Percentiles rank a stretch among this genome's conserved stretches.
Evolutionary conservation across 37 sponge, comb jelly and placozoan genomes (phyloP).

Genomic region (Hormiphora californensis): DNA sequence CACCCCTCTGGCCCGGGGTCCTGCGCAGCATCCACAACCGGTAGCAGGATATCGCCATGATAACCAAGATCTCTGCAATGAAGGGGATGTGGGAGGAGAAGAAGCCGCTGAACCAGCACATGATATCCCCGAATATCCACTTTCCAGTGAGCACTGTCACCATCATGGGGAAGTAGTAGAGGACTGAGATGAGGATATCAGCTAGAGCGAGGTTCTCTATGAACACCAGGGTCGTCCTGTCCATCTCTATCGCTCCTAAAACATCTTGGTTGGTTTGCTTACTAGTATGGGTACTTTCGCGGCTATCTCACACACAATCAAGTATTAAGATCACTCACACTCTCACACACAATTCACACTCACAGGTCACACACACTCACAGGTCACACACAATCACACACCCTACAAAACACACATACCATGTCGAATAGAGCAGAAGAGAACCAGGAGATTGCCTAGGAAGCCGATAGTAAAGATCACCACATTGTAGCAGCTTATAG

Average conservation of each 20-base stretch:
- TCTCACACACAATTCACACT: too few species aligned
- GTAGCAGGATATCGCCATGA: conserved; percentile 14
- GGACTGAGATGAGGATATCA: conserved; percentile 21
- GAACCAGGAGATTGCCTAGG: neutral
- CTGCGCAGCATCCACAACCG: conserved; percentile 7
- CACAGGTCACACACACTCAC: too few species aligned
- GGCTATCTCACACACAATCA: too few species aligned
- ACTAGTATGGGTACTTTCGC: too few species aligned
- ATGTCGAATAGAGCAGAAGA: neutral
- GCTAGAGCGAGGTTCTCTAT: conserved; percentile 38
- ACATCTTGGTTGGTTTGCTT: too few species aligned
- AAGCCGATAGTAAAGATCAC: neutral
- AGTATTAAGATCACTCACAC: too few species aligned
- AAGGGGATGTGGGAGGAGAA: conserved; percentile 52
- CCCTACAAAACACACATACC: conserved; percentile 1
- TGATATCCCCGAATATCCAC: neutral
- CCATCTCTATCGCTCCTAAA: conserved; percentile 18
- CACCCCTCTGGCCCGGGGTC: neutral
- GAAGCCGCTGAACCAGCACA: conserved; percentile 51
- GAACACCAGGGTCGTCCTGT: neutral
- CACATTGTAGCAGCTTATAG: neutral
- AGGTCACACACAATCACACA: too few species aligned
- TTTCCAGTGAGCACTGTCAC: neutral
- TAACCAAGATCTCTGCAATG: conserved; percentile 10
- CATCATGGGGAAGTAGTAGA: conserved; percentile 28